Percentiles rank a stretch among this genome's conserved stretches.
Conservation (phyloP, 2,113 vertebrate species). For the Chloroceryle aenea region DNA sequence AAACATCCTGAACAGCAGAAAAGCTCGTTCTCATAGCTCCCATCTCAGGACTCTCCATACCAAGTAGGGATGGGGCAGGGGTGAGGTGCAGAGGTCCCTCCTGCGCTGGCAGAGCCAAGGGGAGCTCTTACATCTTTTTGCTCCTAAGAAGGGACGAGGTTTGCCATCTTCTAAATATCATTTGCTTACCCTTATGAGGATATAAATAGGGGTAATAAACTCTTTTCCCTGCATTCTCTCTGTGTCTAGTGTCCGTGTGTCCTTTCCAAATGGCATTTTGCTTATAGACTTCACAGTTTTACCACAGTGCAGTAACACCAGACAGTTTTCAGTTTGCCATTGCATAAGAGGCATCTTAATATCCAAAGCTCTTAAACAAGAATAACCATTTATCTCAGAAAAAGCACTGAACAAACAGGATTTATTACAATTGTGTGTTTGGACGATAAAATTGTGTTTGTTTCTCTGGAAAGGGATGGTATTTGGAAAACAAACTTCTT, state of each 20-base stretch:
- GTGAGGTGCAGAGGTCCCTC: accelerated
- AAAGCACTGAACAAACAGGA: not conserved
- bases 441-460: not conserved
- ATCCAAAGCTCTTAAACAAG: not conserved
- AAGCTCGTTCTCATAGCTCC: not conserved
- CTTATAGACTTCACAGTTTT: not conserved
- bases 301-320: accelerated
- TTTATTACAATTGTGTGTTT: not conserved
- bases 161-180: not conserved
- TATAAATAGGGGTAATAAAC: not conserved
- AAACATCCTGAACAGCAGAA: not conserved
- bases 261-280: not conserved
- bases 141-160: not conserved
- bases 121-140: not conserved
- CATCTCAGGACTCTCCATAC: not conserved
- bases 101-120: not conserved
- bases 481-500: conserved; percentile 15
- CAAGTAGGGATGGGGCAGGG: accelerated
- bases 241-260: accelerated
- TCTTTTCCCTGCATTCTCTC: not conserved
- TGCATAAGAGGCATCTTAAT: not conserved
- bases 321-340: not conserved
- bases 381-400: not conserved
- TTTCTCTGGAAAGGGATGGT: not conserved
- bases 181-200: not conserved